Conservation (phyloP, 2,113 vertebrate genomes). For the Hepsetus odoe region DNA sequence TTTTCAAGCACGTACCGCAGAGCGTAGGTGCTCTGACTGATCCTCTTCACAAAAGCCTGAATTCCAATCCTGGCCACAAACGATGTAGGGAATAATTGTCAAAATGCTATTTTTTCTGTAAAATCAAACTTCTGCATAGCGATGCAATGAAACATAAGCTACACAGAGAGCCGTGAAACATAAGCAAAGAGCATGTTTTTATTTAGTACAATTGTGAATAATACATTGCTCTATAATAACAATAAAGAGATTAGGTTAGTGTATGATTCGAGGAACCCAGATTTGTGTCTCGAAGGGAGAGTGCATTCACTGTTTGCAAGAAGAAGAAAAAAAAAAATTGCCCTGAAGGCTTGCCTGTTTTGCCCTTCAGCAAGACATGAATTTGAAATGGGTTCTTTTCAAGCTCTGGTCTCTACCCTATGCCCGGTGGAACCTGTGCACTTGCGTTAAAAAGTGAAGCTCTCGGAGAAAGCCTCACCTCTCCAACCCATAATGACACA, state of each 20-base stretch:
- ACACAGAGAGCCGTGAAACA: neutral
- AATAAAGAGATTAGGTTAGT: neutral
- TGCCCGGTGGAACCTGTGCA: conserved; percentile 57
- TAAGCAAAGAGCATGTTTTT: neutral
- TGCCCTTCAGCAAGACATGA: conserved; percentile 50
- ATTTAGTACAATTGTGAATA: neutral
- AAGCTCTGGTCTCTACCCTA: conserved; percentile 58
- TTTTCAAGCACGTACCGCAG: neutral
- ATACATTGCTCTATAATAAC: neutral
- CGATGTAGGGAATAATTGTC: neutral
- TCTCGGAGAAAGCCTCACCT: conserved; percentile 45
- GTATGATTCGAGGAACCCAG: neutral
- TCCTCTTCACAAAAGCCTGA: neutral
- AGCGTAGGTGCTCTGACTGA: conserved; percentile 13
- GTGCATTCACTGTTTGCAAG: conserved; percentile 25
- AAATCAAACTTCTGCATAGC: neutral
- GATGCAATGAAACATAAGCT: neutral
- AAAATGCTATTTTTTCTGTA: neutral
- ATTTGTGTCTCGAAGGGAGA: neutral
- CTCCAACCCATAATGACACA: conserved; percentile 52
- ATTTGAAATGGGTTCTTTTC: conserved; percentile 47
- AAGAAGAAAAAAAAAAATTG: conserved; percentile 36
- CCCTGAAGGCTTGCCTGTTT: conserved; percentile 41
- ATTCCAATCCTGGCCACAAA: neutral
- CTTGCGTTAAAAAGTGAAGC: conserved; percentile 62